Conservation (phyloP, 1,140 invertebrate species). For the Drosophila seguyi region DNA sequence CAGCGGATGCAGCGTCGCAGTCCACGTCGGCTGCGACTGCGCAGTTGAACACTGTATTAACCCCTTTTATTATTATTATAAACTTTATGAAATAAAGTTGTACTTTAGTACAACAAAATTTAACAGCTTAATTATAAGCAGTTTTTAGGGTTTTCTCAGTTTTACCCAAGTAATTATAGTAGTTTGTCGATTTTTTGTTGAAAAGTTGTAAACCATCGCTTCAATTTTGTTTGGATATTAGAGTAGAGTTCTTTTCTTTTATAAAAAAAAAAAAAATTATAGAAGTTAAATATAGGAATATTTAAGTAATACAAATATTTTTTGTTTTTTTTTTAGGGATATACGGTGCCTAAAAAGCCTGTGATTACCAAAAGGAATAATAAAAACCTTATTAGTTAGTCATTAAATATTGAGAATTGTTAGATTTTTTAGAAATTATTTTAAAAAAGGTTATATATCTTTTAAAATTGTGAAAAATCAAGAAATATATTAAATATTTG, state of each 20-base stretch:
- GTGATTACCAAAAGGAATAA: too few species aligned
- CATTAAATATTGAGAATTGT: too few species aligned
- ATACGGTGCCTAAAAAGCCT: too few species aligned
- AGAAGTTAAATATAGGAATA: background rate
- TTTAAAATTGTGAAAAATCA: too few species aligned
- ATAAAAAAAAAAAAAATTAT: background rate
- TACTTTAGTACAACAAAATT: background rate
- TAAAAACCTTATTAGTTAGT: too few species aligned
- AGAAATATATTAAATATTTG: too few species aligned
- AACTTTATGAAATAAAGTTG: background rate
- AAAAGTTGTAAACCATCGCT: background rate
- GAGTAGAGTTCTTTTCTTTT: too few species aligned
- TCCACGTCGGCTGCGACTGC: slow-evolving; percentile 43
- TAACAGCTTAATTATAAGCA: background rate
- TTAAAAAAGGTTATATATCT: too few species aligned
- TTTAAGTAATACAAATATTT: too few species aligned
- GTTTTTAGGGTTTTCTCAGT: background rate
- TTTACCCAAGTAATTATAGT: background rate
- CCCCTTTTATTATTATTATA: background rate
- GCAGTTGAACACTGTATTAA: slow-evolving; percentile 39
- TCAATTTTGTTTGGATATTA: background rate
- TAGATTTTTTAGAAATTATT: too few species aligned
- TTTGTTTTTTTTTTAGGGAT: too few species aligned
- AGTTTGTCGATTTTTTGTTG: background rate
- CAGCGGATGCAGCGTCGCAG: slow-evolving; percentile 5